Percentiles rank a stretch among this genome's conserved stretches.
These are phyloP conservation scores for Thermophis baileyi DNA, from an alignment of 2,113 vertebrate species.

Conservation along the genomic window DNA sequence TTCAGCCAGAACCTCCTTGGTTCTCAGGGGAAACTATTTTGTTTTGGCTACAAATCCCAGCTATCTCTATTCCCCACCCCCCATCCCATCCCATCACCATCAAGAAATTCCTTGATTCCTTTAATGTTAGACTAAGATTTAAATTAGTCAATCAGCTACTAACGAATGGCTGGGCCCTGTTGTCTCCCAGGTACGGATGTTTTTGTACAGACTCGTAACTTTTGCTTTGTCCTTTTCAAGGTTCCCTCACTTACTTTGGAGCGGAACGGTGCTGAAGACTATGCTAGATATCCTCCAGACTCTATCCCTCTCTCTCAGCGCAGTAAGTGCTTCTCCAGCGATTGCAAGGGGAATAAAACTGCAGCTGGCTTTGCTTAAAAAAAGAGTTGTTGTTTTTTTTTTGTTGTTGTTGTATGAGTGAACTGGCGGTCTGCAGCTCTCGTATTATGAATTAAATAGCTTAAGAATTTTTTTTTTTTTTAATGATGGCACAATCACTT, in stretches of 20 bases:
- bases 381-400: no score
- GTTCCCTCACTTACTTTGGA: constrained; percentile 96
- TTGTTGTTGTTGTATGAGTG: not conserved
- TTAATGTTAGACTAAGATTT: not conserved
- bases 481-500: not conserved
- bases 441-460: not conserved
- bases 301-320: constrained; percentile 88
- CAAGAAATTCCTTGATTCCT: not conserved
- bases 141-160: not conserved
- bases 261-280: constrained; percentile 91
- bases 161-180: not conserved
- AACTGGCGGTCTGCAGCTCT: not conserved
- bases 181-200: not conserved
- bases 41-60: no score
- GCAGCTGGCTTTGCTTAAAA: not conserved
- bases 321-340: constrained; percentile 73
- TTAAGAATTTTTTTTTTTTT: not conserved
- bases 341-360: not conserved
- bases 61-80: no score
- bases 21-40: no score
- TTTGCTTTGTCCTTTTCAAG: constrained; percentile 57
- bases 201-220: not conserved
- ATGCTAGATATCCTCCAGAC: constrained; percentile 98
- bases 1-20: no score
- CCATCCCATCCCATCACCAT: no score